A percentile compares a stretch with the other conserved stretches of the same genome.
phyloP scores from a whole-genome alignment of 2,888 invertebrate species.

The Orthonychiurus folsomi region DNA sequence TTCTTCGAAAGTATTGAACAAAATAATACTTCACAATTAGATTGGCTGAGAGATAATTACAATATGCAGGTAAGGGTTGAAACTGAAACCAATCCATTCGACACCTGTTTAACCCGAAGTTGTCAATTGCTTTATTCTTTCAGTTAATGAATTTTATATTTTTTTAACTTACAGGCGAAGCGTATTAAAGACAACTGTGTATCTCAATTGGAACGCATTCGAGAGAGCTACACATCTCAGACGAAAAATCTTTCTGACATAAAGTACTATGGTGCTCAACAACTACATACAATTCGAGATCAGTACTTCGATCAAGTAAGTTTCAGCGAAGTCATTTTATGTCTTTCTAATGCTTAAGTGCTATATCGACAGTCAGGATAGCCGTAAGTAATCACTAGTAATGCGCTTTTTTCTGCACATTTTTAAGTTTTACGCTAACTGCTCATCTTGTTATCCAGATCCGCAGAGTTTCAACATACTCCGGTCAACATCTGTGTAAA shows the following conservation, averaged over 20 bases:
- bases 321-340: too few relatives aligned
- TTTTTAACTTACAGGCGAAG: constrained; percentile 55
- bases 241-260: constrained; percentile 77
- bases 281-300: constrained; percentile 73
- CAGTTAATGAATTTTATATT: too few relatives aligned
- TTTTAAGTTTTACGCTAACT: too few relatives aligned
- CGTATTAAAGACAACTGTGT: constrained; percentile 87
- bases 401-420: too few relatives aligned
- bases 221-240: constrained; percentile 81
- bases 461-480: constrained; percentile 82
- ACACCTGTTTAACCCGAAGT: neutral
- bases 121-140: too few relatives aligned
- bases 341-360: neutral
- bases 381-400: too few relatives aligned
- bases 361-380: neutral
- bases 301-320: constrained; percentile 85
- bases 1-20: constrained; percentile 84
- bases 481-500: constrained; percentile 81
- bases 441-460: too few relatives aligned
- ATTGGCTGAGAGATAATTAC: constrained; percentile 82
- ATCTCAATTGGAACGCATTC: constrained; percentile 88
- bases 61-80: constrained; percentile 63
- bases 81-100: neutral
- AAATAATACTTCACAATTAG: constrained; percentile 80
- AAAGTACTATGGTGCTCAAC: constrained; percentile 73